phyloP scores from a whole-genome alignment of 1,140 invertebrate species.

The Manduca sexta region DNA sequence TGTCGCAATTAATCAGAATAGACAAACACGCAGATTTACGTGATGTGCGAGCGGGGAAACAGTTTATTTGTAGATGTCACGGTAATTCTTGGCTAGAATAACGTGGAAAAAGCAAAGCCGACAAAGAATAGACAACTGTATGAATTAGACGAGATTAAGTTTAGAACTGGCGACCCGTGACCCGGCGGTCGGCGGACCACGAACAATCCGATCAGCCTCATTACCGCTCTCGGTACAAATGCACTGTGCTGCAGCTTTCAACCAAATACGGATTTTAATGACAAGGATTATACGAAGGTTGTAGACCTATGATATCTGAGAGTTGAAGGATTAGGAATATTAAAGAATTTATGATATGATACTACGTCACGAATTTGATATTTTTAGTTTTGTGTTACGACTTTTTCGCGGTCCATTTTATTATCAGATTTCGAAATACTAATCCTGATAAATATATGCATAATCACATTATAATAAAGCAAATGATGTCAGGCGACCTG shows the following conservation, averaged over 20 bases:
- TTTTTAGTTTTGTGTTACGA: no score
- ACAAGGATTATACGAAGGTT: no score
- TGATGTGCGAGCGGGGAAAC: not conserved
- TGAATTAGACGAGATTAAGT: constrained; percentile 12
- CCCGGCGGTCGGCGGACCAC: constrained; percentile 24
- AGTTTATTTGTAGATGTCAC: not conserved
- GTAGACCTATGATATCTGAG: no score
- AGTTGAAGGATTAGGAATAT: no score
- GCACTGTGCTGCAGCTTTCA: constrained; percentile 9
- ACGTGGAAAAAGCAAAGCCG: not conserved
- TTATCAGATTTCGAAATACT: no score
- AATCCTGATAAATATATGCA: no score
- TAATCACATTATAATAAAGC: no score
- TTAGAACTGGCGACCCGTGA: constrained; percentile 25
- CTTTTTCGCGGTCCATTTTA: no score
- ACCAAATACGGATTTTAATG: constrained; percentile 1
- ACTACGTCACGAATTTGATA: no score
- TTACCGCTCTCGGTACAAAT: constrained; percentile 18
- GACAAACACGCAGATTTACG: not conserved
- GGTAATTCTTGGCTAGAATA: not conserved
- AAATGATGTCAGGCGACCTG: no score
- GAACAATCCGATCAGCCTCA: constrained; percentile 35
- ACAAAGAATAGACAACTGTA: not conserved
- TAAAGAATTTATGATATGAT: no score
- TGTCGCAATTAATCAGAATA: not conserved